Conservation (phyloP, 1,140 invertebrate species). For the Laupala kohalensis region DNA sequence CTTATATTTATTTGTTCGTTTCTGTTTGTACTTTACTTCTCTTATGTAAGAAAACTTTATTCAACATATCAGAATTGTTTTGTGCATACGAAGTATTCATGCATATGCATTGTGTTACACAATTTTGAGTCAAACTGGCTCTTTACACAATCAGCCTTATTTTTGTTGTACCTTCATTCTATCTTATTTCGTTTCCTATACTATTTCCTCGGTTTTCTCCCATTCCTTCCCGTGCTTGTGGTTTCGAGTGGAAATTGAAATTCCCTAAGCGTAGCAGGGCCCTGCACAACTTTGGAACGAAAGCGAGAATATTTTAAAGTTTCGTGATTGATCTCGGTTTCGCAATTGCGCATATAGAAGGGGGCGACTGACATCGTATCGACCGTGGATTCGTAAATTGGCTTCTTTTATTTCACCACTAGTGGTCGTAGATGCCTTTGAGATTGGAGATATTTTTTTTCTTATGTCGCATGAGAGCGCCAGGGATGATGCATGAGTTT, state of each 20-base stretch:
- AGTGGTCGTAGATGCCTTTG: not conserved
- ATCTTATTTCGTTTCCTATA: not conserved
- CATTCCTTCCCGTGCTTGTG: not conserved
- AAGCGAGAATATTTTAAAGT: not conserved
- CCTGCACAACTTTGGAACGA: not conserved
- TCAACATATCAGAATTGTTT: too few relatives aligned
- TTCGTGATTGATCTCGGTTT: not conserved
- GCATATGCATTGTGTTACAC: too few relatives aligned
- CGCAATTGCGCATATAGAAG: not conserved
- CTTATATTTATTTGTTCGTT: too few relatives aligned
- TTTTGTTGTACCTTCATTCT: not conserved
- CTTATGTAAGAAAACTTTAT: too few relatives aligned
- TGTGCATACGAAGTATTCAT: too few relatives aligned
- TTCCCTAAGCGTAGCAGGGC: not conserved
- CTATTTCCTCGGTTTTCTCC: not conserved
- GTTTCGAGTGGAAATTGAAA: too few relatives aligned
- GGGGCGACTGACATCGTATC: too few relatives aligned
- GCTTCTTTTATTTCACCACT: not conserved
- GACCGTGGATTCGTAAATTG: not conserved
- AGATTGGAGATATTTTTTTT: not conserved
- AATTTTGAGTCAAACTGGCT: too few relatives aligned
- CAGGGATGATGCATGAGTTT: too few relatives aligned
- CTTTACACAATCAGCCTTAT: too few relatives aligned
- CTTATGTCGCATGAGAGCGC: too few relatives aligned
- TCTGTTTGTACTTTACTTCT: too few relatives aligned